These are phyloP conservation scores for Idris sp. DNA, from an alignment of 1,140 invertebrate species.

Conservation along the genomic window DNA sequence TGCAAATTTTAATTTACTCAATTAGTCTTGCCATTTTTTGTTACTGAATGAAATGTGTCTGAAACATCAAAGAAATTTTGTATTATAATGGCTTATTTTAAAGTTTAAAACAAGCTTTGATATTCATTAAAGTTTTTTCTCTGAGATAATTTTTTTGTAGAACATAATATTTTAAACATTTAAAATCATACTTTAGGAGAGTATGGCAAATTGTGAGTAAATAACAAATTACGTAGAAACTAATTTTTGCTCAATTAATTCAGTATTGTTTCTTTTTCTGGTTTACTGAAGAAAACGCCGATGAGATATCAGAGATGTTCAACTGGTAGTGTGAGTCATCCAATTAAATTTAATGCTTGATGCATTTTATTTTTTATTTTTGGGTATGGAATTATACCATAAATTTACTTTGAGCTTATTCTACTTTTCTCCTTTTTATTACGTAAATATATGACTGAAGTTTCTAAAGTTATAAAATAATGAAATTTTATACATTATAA, in stretches of 20 bases:
- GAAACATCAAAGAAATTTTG: neutral
- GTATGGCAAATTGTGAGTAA: too few relatives aligned
- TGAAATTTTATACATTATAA: too few relatives aligned
- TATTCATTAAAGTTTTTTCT: too few relatives aligned
- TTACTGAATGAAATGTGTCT: neutral
- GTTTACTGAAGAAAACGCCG: constrained; percentile 11
- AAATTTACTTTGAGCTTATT: neutral
- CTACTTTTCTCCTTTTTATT: too few relatives aligned
- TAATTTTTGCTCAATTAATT: too few relatives aligned
- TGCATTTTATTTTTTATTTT: constrained; percentile 8
- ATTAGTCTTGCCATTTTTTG: constrained; percentile 11
- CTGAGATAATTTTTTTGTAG: too few relatives aligned
- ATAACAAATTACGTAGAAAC: neutral
- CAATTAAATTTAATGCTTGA: constrained; percentile 23
- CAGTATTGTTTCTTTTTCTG: constrained; percentile 27
- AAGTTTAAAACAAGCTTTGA: too few relatives aligned
- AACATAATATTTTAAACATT: too few relatives aligned
- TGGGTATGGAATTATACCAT: neutral
- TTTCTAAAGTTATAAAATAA: too few relatives aligned
- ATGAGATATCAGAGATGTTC: constrained; percentile 14
- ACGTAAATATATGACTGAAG: too few relatives aligned
- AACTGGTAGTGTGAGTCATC: constrained; percentile 27
- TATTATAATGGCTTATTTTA: neutral
- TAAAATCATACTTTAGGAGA: too few relatives aligned
- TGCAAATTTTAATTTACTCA: constrained; percentile 14